Conservation (phyloP, 1,140 invertebrate genomes). For the Uloborus diversus region DNA sequence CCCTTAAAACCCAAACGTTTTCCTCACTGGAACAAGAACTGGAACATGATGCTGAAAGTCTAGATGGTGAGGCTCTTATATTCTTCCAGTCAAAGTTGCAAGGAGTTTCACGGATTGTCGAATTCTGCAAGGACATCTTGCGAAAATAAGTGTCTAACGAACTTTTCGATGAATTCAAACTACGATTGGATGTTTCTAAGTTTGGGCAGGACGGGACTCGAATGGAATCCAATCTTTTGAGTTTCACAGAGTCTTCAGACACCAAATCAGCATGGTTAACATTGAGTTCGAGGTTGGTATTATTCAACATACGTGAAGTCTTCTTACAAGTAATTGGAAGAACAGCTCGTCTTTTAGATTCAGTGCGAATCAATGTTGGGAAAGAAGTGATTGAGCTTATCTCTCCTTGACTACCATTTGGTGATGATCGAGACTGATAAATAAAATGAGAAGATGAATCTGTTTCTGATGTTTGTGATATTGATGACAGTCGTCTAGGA, state of each 20-base stretch:
- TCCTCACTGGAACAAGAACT: conserved; percentile 42
- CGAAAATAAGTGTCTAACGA: conserved; percentile 31
- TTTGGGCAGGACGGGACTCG: conserved; percentile 36
- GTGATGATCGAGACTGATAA: conserved; percentile 7
- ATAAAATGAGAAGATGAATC: background rate
- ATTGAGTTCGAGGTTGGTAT: conserved; percentile 40
- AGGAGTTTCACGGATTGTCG: conserved; percentile 25
- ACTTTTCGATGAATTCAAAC: conserved; percentile 18
- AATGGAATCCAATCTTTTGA: background rate
- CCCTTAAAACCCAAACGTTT: conserved; percentile 41
- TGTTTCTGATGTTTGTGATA: background rate
- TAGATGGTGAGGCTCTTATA: conserved; percentile 28
- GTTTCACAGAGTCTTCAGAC: conserved; percentile 18
- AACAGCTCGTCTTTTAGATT: conserved; percentile 31
- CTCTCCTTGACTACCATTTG: conserved; percentile 25
- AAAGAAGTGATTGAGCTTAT: conserved; percentile 13
- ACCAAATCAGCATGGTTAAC: conserved; percentile 20
- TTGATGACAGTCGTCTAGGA: background rate
- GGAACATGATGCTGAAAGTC: conserved; percentile 40
- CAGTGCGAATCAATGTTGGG: conserved; percentile 19
- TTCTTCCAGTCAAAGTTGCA: conserved; percentile 45
- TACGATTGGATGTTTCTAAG: conserved; percentile 25
- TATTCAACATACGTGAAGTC: conserved; percentile 37
- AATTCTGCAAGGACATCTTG: conserved; percentile 43
- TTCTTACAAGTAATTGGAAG: conserved; percentile 46